phyloP scores from a whole-genome alignment of 2,113 vertebrate genomes.

The Andinoacara biseriatus region DNA sequence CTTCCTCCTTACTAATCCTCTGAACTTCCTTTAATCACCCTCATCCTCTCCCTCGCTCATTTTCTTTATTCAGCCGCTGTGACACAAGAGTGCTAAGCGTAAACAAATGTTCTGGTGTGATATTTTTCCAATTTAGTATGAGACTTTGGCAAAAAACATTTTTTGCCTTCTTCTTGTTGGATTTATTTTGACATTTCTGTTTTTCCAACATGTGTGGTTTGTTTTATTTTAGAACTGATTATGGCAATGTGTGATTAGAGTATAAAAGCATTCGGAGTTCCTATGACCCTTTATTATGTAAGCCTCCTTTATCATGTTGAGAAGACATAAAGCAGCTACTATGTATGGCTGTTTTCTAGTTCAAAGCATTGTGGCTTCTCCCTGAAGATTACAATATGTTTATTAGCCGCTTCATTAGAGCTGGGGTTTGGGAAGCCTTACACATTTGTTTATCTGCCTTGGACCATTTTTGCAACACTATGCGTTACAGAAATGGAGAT shows the following conservation, averaged over 20 bases:
- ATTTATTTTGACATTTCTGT: background rate
- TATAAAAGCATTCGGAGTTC: too few species aligned
- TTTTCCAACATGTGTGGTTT: background rate
- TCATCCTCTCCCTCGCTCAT: too few species aligned
- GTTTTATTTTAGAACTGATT: background rate
- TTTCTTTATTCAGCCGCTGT: too few species aligned
- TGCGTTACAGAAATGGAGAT: slow-evolving; percentile 1
- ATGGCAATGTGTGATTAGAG: too few species aligned
- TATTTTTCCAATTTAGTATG: background rate
- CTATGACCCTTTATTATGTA: background rate
- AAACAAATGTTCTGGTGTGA: background rate
- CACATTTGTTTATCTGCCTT: slow-evolving; percentile 13
- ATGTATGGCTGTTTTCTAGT: background rate
- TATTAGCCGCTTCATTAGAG: slow-evolving; percentile 23
- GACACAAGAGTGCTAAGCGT: too few species aligned
- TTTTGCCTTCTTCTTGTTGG: background rate
- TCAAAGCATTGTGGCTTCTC: background rate
- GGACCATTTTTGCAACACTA: background rate
- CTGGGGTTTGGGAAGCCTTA: background rate
- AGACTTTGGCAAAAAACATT: background rate
- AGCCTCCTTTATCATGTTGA: background rate
- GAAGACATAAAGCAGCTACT: background rate
- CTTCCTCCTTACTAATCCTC: too few species aligned
- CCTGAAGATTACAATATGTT: background rate
- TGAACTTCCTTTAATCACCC: too few species aligned